Evolutionary conservation across 2,113 vertebrate species (phyloP).

Genomic region (Cyprinodon variegatus): DNA sequence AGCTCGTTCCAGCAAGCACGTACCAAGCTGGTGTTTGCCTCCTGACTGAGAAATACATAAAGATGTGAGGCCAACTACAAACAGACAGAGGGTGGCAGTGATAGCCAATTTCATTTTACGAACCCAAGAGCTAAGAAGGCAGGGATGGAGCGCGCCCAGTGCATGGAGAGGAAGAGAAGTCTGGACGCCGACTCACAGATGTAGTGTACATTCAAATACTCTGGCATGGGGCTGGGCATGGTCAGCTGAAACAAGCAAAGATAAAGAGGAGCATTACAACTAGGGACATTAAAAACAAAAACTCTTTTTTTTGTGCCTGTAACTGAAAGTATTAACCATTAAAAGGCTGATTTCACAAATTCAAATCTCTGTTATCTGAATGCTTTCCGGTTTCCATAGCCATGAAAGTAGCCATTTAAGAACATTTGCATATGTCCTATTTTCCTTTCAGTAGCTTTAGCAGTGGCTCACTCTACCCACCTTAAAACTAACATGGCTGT

Average conservation of each 20-base stretch:
- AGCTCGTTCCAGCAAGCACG: conserved; percentile 98
- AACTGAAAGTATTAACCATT: no score
- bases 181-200: conserved; percentile 98
- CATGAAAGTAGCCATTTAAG: background rate
- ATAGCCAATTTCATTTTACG: conserved; percentile 51
- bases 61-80: background rate
- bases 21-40: conserved; percentile 94
- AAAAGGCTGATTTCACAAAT: no score
- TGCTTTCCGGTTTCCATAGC: no score
- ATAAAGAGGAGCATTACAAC: conserved; percentile 15
- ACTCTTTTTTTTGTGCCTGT: background rate
- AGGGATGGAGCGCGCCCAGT: conserved; percentile 98
- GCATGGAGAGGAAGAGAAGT: conserved; percentile 98
- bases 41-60: conserved; percentile 82
- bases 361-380: no score
- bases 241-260: conserved; percentile 83
- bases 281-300: background rate
- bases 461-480: conserved; percentile 65
- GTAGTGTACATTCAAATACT: conserved; percentile 98
- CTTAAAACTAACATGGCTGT: conserved; percentile 96
- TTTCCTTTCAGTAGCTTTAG: background rate
- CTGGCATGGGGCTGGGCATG: conserved; percentile 98
- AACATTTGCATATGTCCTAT: background rate
- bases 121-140: conserved; percentile 97
- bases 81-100: background rate